Conservation (phyloP, 30 jellyfish, hydroid and myxozoan species). For the Aurelia coerulea region DNA sequence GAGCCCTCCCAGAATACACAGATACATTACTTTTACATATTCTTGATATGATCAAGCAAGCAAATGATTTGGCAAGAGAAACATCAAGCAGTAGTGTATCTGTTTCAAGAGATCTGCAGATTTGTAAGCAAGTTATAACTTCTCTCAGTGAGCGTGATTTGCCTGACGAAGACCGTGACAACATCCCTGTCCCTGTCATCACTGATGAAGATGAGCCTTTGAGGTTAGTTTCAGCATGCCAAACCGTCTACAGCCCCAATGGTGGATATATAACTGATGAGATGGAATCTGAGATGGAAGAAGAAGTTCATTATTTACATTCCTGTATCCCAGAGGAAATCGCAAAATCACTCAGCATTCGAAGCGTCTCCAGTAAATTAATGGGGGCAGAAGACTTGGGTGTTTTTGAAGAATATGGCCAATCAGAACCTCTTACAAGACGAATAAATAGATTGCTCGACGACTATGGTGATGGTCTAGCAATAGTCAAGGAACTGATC, state of each 20-base stretch:
- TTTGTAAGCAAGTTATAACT: slow-evolving; percentile 1
- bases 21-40: not conserved
- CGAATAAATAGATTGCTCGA: slow-evolving; percentile 67
- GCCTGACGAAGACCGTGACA: not conserved
- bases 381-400: slow-evolving; percentile 57
- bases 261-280: slow-evolving; percentile 2
- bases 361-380: slow-evolving; percentile 53
- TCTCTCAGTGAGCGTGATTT: not conserved
- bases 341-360: slow-evolving; percentile 52
- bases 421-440: slow-evolving; percentile 75
- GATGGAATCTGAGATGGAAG: slow-evolving; percentile 2
- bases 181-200: slow-evolving; percentile 38
- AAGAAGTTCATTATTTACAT: slow-evolving; percentile 36
- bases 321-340: slow-evolving; percentile 27
- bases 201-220: slow-evolving; percentile 2
- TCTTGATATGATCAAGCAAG: not conserved
- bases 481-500: slow-evolving; percentile 83
- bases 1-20: not conserved
- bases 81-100: not conserved
- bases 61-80: not conserved
- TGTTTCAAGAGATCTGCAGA: slow-evolving; percentile 1
- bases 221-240: not conserved
- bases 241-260: slow-evolving; percentile 31
- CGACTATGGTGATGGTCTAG: slow-evolving; percentile 85
- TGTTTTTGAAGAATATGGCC: slow-evolving; percentile 82